Evolutionary conservation across 2,113 vertebrate species (phyloP), one percentile per base, ranked within the genome.

Genomic region (Brachyistius frenatus): DNA sequence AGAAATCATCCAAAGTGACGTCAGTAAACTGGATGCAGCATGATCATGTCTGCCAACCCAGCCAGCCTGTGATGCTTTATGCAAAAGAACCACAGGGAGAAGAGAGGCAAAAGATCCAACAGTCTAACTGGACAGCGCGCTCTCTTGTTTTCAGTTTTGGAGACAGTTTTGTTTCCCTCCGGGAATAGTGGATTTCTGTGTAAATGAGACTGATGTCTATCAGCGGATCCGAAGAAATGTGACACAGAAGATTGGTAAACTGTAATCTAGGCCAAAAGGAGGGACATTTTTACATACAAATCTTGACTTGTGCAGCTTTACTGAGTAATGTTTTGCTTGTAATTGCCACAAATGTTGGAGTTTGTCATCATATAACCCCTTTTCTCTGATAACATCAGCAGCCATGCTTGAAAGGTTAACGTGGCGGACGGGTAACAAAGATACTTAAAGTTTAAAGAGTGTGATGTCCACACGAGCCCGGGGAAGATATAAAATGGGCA

Each of bases 51-150:
- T 77, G 70, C 80, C 80, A 86, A n/a, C 44, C 46, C 35, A 11
- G 47, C 7, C 70, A 49, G 66, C 46, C 80, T 87, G 58, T 73
- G 71, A 84, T 82, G 75, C 81, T 70, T 77, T 57, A 73, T 76
- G 58, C 80, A 66, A 46, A 65, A 52, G 54, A 49, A 36, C 66
- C 66, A 30, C 23, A 35, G 49, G 70, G 67, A 62, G 35, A 60
- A 23, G 30, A 33, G 56, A 71, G 52, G 60, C 65, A 71, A 23
- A 49, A 47, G 61, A 85, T 81, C 73, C 64, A 36, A 75, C 35
- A 49, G 41, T 62, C 35, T 11, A 39, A 49, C 57, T 60, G 76
- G 33, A 60, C 32, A 47, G 14, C 55, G 47, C 13, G 15, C 32
- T 50, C 16, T 55, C 36, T 41, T 62, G 2, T 72, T 67, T n/a